These are phyloP conservation scores for Lagodon rhomboides DNA, from an alignment of 2,797 vertebrate genomes.

Conservation along the genomic window DNA sequence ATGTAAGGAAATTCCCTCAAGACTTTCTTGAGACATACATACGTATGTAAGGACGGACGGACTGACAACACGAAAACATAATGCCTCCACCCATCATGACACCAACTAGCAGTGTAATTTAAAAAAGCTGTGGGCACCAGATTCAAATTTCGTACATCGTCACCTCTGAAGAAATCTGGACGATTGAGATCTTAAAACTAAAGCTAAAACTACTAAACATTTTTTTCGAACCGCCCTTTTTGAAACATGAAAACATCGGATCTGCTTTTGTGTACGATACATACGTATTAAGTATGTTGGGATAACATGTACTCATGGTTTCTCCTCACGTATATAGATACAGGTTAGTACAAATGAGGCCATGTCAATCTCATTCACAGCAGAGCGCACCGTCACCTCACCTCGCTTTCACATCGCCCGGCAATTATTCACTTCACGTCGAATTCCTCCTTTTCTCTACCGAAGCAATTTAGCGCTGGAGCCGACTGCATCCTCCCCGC, in stretches of 20 bases:
- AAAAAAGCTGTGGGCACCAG: too few species aligned
- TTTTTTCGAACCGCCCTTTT: neutral
- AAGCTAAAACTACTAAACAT: neutral
- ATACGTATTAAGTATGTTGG: too few species aligned
- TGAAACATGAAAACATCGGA: neutral
- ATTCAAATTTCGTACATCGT: neutral
- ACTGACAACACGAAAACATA: too few species aligned
- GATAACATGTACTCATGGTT: neutral
- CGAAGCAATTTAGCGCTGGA: slow-evolving; percentile 38
- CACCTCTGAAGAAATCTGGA: neutral
- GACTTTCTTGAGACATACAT: too few species aligned
- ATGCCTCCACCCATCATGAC: too few species aligned
- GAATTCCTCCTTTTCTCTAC: slow-evolving; percentile 43
- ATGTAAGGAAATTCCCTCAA: too few species aligned
- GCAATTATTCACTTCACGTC: slow-evolving; percentile 59
- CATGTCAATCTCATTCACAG: slow-evolving; percentile 38
- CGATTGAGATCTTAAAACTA: neutral
- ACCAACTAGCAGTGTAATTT: neutral
- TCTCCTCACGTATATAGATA: slow-evolving; percentile 5
- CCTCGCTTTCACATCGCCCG: slow-evolving; percentile 35
- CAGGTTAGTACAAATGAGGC: slow-evolving; percentile 25
- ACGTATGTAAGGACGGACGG: too few species aligned
- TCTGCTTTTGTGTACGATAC: neutral
- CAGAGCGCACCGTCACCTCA: slow-evolving; percentile 30
- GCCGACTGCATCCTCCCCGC: slow-evolving; percentile 49